A percentile compares a stretch with the other conserved stretches of the same genome.
Evolutionary conservation across 1,140 invertebrate genomes (phyloP).

Genomic region (Megalopta genalis): DNA sequence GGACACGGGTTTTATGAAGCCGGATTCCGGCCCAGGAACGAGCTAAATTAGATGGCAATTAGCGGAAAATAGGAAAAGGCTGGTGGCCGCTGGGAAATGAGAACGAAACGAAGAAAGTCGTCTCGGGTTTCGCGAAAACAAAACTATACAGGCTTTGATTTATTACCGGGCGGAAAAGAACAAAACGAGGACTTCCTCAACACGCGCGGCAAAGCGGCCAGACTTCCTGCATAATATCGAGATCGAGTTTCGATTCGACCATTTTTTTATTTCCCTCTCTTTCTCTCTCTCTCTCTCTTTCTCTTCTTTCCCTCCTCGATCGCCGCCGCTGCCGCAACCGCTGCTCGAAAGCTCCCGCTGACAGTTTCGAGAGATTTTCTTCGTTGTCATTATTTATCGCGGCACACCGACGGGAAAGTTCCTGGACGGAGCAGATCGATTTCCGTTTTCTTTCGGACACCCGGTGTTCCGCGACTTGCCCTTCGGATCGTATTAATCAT

Average conservation of each 20-base stretch:
- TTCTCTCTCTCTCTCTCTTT: not conserved
- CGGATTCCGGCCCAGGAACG: too few relatives aligned
- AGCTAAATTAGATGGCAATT: too few relatives aligned
- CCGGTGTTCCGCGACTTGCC: not conserved
- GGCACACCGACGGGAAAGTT: not conserved
- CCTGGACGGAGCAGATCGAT: not conserved
- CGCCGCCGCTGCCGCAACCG: constrained; percentile 44
- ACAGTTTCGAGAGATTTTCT: constrained; percentile 9
- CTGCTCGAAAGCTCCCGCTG: constrained; percentile 44
- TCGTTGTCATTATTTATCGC: constrained; percentile 16
- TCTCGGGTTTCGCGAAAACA: constrained; percentile 24
- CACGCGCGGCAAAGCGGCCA: constrained; percentile 28
- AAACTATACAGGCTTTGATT: constrained; percentile 20
- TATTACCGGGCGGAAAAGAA: constrained; percentile 7
- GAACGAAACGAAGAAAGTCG: constrained; percentile 8
- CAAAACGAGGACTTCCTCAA: constrained; percentile 60
- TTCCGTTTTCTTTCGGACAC: not conserved
- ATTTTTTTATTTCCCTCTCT: constrained; percentile 22
- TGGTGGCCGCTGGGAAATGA: too few relatives aligned
- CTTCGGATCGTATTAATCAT: not conserved
- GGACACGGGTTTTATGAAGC: too few relatives aligned
- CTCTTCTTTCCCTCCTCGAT: constrained; percentile 27
- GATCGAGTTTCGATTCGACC: constrained; percentile 67
- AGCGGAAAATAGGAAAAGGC: not conserved
- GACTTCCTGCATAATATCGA: constrained; percentile 65